Conservation (phyloP, 2,113 vertebrate species). For the Thryonomys swinderianus region DNA sequence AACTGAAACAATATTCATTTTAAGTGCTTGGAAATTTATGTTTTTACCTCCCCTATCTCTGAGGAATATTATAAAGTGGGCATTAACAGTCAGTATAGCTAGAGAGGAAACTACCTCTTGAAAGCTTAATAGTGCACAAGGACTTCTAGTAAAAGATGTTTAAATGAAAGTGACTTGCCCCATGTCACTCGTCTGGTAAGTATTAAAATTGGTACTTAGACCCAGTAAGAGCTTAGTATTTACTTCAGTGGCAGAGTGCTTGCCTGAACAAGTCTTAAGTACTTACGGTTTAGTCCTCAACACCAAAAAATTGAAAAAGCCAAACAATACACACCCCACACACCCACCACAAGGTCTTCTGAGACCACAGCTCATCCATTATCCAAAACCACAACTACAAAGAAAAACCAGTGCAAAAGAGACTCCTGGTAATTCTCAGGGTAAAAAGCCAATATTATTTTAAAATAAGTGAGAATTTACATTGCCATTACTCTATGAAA, state of each 20-base stretch:
- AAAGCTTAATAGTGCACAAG: not conserved
- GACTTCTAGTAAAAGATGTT: slow-evolving; percentile 10
- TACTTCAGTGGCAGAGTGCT: not conserved
- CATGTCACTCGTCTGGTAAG: not conserved
- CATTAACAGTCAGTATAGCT: not conserved
- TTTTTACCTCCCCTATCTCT: not conserved
- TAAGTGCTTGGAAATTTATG: not conserved
- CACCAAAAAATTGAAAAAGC: not conserved
- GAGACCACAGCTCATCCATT: not conserved
- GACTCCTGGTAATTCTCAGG: slow-evolving; percentile 9
- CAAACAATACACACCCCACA: not conserved
- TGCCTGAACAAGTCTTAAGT: not conserved
- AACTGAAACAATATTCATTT: not conserved
- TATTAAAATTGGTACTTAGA: slow-evolving; percentile 31
- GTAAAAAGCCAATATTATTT: not conserved
- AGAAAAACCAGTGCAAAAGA: not conserved
- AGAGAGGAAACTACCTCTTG: slow-evolving; percentile 1
- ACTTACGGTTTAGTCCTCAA: not conserved
- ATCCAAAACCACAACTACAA: slow-evolving; percentile 10
- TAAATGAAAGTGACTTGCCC: slow-evolving; percentile 40
- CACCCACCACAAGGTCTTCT: not conserved
- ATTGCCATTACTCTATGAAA: not conserved
- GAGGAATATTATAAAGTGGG: not conserved
- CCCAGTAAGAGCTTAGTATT: not conserved
- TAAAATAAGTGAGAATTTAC: slow-evolving; percentile 4